Conservation (phyloP, 2,888 invertebrate species). For the Cotesia congregata region DNA sequence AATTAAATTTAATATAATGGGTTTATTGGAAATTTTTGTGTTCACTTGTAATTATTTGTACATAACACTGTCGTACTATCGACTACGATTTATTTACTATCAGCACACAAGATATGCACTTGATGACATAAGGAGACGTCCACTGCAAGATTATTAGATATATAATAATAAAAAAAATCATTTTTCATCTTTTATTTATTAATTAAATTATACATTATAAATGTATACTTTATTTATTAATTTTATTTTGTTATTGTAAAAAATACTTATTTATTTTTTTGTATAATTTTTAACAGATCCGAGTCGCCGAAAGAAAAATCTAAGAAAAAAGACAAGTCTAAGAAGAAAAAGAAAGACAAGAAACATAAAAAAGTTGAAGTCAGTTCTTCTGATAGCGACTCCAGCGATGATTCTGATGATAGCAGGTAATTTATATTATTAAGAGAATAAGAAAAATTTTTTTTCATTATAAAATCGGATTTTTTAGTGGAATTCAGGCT, state of each 20-base stretch:
- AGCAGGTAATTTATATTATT: constrained; percentile 60
- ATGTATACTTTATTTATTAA: constrained; percentile 6
- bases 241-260: constrained; percentile 2
- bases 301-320: constrained; percentile 65
- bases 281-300: constrained; percentile 61
- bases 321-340: constrained; percentile 67
- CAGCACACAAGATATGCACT: constrained; percentile 67
- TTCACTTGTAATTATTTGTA: constrained; percentile 24
- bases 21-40: not conserved
- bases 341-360: constrained; percentile 67
- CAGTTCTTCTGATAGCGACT: constrained; percentile 64
- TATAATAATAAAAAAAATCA: constrained; percentile 32
- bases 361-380: constrained; percentile 66
- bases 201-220: constrained; percentile 19
- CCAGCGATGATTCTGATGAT: constrained; percentile 64
- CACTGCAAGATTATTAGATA: constrained; percentile 61
- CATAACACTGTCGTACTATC: constrained; percentile 46
- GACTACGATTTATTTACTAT: constrained; percentile 62
- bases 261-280: constrained; percentile 20
- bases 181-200: constrained; percentile 30
- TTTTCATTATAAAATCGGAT: too few species aligned
- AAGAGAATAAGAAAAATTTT: not conserved
- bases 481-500: too few species aligned
- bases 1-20: not conserved
- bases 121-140: constrained; percentile 65